Evolutionary conservation across 2,113 vertebrate species (phyloP).

Genomic region (Elanus axillaris): DNA sequence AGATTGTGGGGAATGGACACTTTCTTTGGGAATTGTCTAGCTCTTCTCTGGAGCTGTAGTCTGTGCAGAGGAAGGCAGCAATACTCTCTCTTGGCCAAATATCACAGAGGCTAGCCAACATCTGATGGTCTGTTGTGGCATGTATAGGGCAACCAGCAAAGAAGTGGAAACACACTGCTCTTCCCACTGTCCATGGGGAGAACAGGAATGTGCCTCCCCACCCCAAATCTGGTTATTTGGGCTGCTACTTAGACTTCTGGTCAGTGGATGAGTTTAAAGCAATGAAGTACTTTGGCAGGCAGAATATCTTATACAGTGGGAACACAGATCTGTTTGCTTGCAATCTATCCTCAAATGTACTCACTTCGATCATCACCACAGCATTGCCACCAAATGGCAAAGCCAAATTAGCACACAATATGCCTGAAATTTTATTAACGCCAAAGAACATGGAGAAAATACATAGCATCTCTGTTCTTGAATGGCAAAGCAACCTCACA

Average conservation of each 20-base stretch:
- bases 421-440: not conserved
- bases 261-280: not conserved
- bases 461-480: not conserved
- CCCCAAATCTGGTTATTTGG: not conserved
- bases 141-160: not conserved
- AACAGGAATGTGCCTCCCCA: not conserved
- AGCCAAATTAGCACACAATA: not conserved
- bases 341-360: not conserved
- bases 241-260: not conserved
- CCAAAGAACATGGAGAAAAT: not conserved
- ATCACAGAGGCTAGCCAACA: not conserved
- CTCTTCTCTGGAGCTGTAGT: not conserved
- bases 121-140: not conserved
- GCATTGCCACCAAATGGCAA: conserved; percentile 10
- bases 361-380: not conserved
- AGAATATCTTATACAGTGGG: not conserved
- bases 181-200: not conserved
- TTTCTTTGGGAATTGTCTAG: not conserved
- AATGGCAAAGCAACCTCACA: not conserved
- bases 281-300: not conserved
- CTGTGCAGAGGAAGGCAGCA: not conserved
- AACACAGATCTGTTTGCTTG: not conserved
- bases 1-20: not conserved
- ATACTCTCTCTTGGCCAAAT: not conserved
- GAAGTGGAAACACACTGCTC: not conserved